Percentiles rank a stretch among this genome's conserved stretches.
phyloP scores from a whole-genome alignment of 2,888 invertebrate genomes.

The Ormyrus rosae region DNA sequence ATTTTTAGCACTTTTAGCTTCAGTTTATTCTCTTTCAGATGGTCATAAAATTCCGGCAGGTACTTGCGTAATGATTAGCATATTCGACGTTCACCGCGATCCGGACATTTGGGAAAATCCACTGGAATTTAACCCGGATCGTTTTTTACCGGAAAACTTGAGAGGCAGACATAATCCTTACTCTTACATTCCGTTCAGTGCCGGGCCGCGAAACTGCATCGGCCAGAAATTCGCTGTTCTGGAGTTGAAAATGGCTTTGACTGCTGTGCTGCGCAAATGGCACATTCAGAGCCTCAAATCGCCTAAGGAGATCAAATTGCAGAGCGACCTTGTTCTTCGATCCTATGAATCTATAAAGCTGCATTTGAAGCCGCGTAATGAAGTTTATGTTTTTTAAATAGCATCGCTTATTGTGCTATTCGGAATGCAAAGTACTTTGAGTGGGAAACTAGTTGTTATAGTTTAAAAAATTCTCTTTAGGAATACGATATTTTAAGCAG shows the following conservation, averaged over 20 bases:
- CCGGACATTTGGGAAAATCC: conserved; percentile 77
- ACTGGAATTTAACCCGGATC: conserved; percentile 74
- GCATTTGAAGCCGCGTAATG: conserved; percentile 7
- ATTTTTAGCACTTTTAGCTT: too few relatives aligned
- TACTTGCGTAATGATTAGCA: conserved; percentile 70
- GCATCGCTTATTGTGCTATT: too few relatives aligned
- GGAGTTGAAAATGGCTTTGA: conserved; percentile 63
- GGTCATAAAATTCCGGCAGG: conserved; percentile 74
- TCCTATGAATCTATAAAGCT: conserved; percentile 9
- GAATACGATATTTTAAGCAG: neutral
- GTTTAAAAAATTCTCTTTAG: neutral
- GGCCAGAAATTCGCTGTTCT: conserved; percentile 66
- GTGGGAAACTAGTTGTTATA: neutral
- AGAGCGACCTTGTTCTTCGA: conserved; percentile 16
- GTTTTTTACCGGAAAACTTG: conserved; percentile 74
- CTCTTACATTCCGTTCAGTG: conserved; percentile 70
- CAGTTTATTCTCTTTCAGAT: conserved; percentile 63
- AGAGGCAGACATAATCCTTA: conserved; percentile 64
- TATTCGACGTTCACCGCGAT: conserved; percentile 76
- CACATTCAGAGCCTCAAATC: conserved; percentile 62
- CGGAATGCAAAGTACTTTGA: too few relatives aligned
- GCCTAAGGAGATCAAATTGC: conserved; percentile 54
- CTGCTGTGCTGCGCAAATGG: conserved; percentile 64
- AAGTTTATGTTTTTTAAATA: neutral
- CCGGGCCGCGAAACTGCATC: conserved; percentile 71